Percentiles rank a stretch among this genome's conserved stretches.
Conservation (phyloP, 2,113 vertebrate species). For the Tupaia tana region DNA sequence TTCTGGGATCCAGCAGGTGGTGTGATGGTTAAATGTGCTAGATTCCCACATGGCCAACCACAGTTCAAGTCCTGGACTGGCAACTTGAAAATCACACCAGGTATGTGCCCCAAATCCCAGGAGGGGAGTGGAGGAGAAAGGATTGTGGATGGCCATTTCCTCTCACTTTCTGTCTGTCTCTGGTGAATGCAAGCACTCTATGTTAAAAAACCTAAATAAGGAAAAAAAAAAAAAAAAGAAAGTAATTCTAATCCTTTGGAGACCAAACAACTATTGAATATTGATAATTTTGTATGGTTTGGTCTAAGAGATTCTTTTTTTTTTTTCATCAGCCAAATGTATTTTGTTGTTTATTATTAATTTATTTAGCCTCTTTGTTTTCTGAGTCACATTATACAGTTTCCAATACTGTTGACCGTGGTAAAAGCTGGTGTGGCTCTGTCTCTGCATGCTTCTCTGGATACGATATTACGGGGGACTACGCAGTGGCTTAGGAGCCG, state of each 20-base stretch:
- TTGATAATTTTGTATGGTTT: not conserved
- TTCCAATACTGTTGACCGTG: not conserved
- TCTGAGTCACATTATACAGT: not conserved
- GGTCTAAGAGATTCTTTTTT: not conserved
- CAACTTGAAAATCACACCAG: too few species aligned
- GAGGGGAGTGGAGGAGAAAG: too few species aligned
- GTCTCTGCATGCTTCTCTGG: not conserved
- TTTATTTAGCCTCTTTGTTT: not conserved
- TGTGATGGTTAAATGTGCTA: too few species aligned
- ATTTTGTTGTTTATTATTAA: not conserved
- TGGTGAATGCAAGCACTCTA: too few species aligned
- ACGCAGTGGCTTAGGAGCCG: rapidly evolving
- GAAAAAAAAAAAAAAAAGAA: too few species aligned
- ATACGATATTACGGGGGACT: not conserved
- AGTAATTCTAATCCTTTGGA: not conserved
- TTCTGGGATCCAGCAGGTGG: not conserved
- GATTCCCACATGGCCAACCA: too few species aligned
- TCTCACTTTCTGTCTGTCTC: too few species aligned
- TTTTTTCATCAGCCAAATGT: not conserved
- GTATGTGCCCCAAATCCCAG: too few species aligned
- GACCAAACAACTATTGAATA: not conserved
- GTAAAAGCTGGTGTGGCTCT: not conserved
- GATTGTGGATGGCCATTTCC: too few species aligned
- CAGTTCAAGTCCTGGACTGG: too few species aligned
- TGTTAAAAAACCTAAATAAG: too few species aligned